Conservation (phyloP, 2,113 vertebrate species). For the Aegithalos caudatus region DNA sequence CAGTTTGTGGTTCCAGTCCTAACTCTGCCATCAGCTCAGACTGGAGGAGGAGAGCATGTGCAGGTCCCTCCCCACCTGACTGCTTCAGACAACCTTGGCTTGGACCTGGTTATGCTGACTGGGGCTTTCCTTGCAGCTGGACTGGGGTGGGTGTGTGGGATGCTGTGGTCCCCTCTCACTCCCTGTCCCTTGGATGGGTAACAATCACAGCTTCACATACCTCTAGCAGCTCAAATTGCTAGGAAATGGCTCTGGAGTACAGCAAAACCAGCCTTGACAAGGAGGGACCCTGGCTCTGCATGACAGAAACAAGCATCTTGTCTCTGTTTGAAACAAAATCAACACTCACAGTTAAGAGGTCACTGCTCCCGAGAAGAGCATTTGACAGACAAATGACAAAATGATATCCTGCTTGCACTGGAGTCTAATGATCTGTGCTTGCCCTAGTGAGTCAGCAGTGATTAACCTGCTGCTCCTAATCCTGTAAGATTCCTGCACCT, state of each 20-base stretch:
- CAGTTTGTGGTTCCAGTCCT: neutral
- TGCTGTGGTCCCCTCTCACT: neutral
- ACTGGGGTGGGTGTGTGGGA: rapidly evolving
- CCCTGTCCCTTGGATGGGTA: neutral
- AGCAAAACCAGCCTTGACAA: neutral
- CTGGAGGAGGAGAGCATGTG: neutral
- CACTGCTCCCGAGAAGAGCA: neutral
- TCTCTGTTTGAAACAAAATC: neutral
- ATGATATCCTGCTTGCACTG: neutral
- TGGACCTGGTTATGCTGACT: neutral
- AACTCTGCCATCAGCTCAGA: neutral
- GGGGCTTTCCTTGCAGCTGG: neutral
- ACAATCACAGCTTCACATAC: neutral
- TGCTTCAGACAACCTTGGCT: neutral
- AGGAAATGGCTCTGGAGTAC: neutral
- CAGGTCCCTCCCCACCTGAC: too few relatives aligned
- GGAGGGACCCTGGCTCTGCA: neutral
- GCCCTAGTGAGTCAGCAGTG: neutral
- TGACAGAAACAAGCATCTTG: neutral
- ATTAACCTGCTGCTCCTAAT: neutral
- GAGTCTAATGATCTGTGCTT: neutral
- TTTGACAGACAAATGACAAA: conserved; percentile 12
- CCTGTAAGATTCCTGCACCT: neutral
- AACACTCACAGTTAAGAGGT: neutral
- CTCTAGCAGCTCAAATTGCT: neutral